Percentiles rank a stretch among this genome's conserved stretches.
Evolutionary conservation across 2,797 vertebrate genomes (phyloP).

Genomic region (Anguilla anguilla): DNA sequence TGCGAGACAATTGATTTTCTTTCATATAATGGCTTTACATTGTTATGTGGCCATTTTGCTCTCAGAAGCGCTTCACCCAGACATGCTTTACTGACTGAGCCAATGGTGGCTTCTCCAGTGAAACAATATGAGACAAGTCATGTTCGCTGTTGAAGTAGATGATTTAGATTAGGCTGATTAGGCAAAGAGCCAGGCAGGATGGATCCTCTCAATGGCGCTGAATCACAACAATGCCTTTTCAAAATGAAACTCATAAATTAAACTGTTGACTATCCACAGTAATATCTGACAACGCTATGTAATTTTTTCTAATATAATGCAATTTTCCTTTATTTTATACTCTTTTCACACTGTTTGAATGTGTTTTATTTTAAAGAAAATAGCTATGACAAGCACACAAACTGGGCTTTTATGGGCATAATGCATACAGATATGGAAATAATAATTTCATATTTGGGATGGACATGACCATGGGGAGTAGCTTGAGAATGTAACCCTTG

Average conservation of each 20-base stretch:
- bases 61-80: background rate
- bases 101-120: background rate
- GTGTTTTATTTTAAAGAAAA: background rate
- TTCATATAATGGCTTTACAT: background rate
- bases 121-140: background rate
- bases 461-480: background rate
- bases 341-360: background rate
- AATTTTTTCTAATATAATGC: background rate
- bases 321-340: background rate
- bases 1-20: background rate
- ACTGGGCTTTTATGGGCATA: background rate
- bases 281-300: background rate
- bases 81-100: background rate
- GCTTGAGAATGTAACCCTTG: background rate
- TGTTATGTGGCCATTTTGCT: background rate
- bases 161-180: background rate
- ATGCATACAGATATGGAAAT: background rate
- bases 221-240: constrained; percentile 2
- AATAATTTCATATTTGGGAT: background rate
- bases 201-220: background rate
- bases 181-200: background rate
- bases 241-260: background rate
- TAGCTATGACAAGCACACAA: background rate
- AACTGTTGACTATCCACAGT: background rate
- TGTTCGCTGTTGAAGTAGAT: background rate